Percentiles rank a stretch among this genome's conserved stretches.
Evolutionary conservation across 2,113 vertebrate species (phyloP).

Genomic region (Parus major): DNA sequence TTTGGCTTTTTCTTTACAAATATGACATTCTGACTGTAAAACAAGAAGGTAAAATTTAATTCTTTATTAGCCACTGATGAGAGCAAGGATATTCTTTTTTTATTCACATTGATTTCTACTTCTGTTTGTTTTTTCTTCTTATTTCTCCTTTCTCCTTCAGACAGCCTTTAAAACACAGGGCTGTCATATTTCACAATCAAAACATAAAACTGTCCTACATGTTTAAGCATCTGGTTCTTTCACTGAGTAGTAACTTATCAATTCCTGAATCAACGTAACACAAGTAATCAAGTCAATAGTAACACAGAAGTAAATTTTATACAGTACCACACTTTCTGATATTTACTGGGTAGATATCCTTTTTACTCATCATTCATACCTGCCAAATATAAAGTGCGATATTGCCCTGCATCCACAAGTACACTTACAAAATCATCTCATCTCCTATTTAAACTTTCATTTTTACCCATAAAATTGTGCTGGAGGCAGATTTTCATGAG

Average conservation of each 20-base stretch:
- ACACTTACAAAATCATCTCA: background rate
- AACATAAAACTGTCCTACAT: background rate
- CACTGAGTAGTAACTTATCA: background rate
- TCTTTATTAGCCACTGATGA: background rate
- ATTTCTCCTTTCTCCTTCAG: background rate
- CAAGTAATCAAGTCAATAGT: background rate
- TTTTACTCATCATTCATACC: background rate
- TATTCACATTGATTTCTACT: background rate
- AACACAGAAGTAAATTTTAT: background rate
- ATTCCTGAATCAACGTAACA: background rate
- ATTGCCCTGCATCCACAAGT: background rate
- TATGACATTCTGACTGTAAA: background rate
- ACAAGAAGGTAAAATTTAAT: background rate
- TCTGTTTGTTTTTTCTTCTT: background rate
- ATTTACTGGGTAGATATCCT: background rate
- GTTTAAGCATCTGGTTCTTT: background rate
- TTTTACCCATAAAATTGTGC: background rate
- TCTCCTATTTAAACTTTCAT: background rate
- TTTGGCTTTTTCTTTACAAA: background rate
- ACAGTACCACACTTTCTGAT: background rate
- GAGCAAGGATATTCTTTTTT: background rate
- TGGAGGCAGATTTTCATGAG: background rate
- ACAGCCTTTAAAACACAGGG: background rate
- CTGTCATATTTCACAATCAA: background rate
- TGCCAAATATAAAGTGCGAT: background rate